phyloP scores from a whole-genome alignment of 2,797 vertebrate species.

The Okamejei kenojei region DNA sequence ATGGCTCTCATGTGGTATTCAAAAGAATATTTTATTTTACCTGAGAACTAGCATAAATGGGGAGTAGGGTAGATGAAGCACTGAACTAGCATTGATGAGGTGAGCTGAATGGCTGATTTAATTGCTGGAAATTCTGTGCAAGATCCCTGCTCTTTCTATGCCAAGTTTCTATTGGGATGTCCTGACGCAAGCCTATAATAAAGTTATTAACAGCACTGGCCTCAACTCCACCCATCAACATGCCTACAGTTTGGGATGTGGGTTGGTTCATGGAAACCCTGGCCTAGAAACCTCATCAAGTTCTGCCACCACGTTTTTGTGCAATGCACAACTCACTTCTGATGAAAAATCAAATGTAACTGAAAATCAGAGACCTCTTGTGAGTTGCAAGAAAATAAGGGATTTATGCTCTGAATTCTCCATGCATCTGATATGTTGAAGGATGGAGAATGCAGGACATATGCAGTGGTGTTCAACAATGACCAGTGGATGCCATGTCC shows the following conservation, averaged over 20 bases:
- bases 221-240: neutral
- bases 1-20: neutral
- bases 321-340: too few relatives aligned
- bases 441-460: too few relatives aligned
- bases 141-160: neutral
- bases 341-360: too few relatives aligned
- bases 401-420: too few relatives aligned
- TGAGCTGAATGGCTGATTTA: neutral
- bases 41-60: neutral
- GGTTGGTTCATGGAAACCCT: neutral
- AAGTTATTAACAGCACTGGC: neutral
- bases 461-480: too few relatives aligned
- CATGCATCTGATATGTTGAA: too few relatives aligned
- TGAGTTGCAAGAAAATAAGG: too few relatives aligned
- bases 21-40: neutral
- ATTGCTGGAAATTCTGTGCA: neutral
- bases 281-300: neutral
- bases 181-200: neutral
- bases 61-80: too few relatives aligned
- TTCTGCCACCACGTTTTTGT: too few relatives aligned
- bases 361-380: too few relatives aligned
- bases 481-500: too few relatives aligned
- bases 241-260: neutral
- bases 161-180: neutral
- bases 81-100: neutral